phyloP scores from a whole-genome alignment of 37 sponge, comb jelly and placozoan genomes.

The Agelas oroides region DNA sequence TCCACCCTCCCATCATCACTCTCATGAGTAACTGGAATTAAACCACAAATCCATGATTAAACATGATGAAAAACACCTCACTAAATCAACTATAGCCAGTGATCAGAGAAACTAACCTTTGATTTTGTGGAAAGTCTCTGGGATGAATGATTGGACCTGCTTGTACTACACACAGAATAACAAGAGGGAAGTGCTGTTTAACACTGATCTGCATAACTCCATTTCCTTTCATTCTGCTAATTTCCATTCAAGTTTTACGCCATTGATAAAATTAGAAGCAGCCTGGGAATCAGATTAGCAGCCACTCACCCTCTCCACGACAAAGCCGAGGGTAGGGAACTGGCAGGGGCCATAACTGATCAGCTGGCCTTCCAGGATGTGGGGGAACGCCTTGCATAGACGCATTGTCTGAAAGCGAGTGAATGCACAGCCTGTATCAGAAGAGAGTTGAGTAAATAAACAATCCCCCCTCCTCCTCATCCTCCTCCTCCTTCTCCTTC shows the following conservation, averaged over 20 bases:
- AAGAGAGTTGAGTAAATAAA: not conserved
- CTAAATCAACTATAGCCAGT: too few species aligned
- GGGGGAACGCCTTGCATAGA: slow-evolving; percentile 77
- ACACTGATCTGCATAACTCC: too few species aligned
- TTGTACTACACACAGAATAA: slow-evolving; percentile 71
- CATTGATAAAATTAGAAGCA: too few species aligned
- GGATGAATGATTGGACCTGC: slow-evolving; percentile 86
- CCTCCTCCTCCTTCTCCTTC: not conserved
- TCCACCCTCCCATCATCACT: slow-evolving; percentile 58
- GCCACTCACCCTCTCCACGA: slow-evolving; percentile 91
- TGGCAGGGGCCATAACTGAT: slow-evolving; percentile 99
- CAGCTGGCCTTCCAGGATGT: slow-evolving; percentile 80
- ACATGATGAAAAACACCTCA: not conserved
- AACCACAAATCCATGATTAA: not conserved
- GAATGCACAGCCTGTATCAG: slow-evolving; percentile 88
- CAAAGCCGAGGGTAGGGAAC: slow-evolving; percentile 99
- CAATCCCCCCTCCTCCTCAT: not conserved
- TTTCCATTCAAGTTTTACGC: too few species aligned
- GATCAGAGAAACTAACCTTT: slow-evolving; percentile 58
- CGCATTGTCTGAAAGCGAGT: slow-evolving; percentile 96
- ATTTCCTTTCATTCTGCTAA: too few species aligned
- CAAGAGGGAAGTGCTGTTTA: too few species aligned
- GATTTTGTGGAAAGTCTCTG: slow-evolving; percentile 94
- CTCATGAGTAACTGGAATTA: slow-evolving; percentile 62
- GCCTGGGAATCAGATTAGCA: too few species aligned